Percentiles rank a stretch among this genome's conserved stretches.
Conservation (phyloP, 2,113 vertebrate genomes). For the Cyanistes caeruleus region DNA sequence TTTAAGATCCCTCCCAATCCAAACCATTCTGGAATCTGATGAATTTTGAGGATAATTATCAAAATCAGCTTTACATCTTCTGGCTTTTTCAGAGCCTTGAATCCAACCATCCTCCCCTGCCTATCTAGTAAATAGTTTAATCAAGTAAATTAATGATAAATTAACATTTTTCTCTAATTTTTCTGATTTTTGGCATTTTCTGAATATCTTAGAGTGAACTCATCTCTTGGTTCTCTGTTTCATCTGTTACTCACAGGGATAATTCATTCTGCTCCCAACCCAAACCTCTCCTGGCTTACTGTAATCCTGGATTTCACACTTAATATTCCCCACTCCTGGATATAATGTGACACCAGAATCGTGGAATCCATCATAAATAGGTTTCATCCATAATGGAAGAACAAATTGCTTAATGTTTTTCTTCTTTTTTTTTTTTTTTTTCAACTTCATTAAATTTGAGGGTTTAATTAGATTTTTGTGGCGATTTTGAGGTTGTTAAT, state of each 20-base stretch:
- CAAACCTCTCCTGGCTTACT: background rate
- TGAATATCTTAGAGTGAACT: background rate
- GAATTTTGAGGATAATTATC: background rate
- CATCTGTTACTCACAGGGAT: background rate
- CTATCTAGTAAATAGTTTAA: background rate
- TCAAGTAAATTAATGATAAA: background rate
- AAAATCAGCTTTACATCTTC: background rate
- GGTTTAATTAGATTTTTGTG: slow-evolving; percentile 42
- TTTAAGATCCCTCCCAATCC: background rate
- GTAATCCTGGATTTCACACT: background rate
- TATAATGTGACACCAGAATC: background rate
- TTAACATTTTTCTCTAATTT: background rate
- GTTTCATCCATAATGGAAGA: background rate
- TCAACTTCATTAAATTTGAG: background rate
- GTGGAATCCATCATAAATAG: background rate
- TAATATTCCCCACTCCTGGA: background rate
- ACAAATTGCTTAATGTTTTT: background rate
- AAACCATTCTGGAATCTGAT: background rate
- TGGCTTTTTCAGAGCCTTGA: background rate
- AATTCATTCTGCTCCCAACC: background rate
- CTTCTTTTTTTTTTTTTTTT: background rate
- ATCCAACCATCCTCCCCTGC: background rate
- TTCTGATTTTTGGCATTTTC: background rate
- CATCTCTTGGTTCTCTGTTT: background rate
- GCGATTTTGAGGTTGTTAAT: background rate